Conservation (phyloP, 2,113 vertebrate species). For the Pagrus major region DNA sequence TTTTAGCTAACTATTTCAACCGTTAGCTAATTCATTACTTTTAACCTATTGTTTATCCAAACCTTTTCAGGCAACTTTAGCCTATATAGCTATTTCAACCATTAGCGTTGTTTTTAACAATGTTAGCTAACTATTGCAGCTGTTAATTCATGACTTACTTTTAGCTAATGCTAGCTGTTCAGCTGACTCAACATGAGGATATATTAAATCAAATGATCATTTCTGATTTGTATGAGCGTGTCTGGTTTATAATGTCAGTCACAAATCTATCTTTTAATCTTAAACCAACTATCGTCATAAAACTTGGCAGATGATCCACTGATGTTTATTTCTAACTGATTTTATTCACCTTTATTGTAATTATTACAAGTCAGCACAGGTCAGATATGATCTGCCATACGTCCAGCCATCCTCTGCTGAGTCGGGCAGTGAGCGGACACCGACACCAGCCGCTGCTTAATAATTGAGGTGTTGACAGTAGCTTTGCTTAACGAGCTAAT, state of each 20-base stretch:
- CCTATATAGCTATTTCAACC: neutral
- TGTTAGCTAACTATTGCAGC: no score
- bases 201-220: neutral
- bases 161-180: no score
- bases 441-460: conserved; percentile 45
- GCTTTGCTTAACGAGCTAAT: conserved; percentile 62
- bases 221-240: neutral
- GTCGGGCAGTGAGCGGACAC: conserved; percentile 37
- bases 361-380: neutral
- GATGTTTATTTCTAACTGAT: neutral
- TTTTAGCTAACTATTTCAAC: neutral
- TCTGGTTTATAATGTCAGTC: neutral
- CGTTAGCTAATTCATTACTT: no score
- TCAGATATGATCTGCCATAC: neutral
- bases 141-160: no score
- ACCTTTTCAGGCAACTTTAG: no score
- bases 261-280: neutral
- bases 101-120: no score
- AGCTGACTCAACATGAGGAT: neutral
- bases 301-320: no score
- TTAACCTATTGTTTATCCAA: neutral
- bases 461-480: conserved; percentile 60
- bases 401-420: neutral
- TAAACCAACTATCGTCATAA: neutral
- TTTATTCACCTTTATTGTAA: neutral